These are phyloP conservation scores for Burhinus oedicnemus DNA, from an alignment of 2,113 vertebrate genomes.

Conservation along the genomic window DNA sequence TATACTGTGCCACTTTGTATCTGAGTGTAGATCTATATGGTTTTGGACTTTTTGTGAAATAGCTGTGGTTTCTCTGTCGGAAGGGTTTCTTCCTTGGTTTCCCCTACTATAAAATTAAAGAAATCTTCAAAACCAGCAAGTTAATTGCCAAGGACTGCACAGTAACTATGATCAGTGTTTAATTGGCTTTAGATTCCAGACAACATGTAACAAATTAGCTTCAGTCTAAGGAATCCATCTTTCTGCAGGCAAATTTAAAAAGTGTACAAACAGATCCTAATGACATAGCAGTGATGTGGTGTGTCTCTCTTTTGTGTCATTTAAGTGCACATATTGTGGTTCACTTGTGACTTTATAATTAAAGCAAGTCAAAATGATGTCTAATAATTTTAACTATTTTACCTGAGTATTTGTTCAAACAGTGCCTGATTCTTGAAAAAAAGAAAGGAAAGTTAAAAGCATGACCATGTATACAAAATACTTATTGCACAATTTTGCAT, in stretches of 20 bases:
- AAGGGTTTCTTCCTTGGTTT: neutral
- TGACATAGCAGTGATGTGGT: neutral
- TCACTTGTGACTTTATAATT: constrained; percentile 1
- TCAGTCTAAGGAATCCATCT: constrained; percentile 11
- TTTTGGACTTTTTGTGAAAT: neutral
- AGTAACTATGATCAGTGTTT: constrained; percentile 5
- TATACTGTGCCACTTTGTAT: neutral
- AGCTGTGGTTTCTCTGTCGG: neutral
- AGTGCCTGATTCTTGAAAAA: neutral
- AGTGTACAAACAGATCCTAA: neutral
- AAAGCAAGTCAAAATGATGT: neutral
- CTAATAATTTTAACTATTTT: neutral
- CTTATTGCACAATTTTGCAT: constrained; percentile 29
- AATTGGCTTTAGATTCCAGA: constrained; percentile 28
- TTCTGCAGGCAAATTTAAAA: constrained; percentile 17
- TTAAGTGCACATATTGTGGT: neutral
- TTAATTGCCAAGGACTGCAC: neutral
- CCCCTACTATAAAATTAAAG: neutral
- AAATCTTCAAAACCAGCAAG: constrained; percentile 21
- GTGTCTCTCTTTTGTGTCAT: neutral
- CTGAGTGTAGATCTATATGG: neutral
- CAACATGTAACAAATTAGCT: constrained; percentile 44
- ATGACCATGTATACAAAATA: neutral
- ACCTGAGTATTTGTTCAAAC: neutral
- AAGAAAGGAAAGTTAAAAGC: neutral